phyloP scores from a whole-genome alignment of 30 jellyfish, hydroid and myxozoan genomes.

The Sanderia malayensis region DNA sequence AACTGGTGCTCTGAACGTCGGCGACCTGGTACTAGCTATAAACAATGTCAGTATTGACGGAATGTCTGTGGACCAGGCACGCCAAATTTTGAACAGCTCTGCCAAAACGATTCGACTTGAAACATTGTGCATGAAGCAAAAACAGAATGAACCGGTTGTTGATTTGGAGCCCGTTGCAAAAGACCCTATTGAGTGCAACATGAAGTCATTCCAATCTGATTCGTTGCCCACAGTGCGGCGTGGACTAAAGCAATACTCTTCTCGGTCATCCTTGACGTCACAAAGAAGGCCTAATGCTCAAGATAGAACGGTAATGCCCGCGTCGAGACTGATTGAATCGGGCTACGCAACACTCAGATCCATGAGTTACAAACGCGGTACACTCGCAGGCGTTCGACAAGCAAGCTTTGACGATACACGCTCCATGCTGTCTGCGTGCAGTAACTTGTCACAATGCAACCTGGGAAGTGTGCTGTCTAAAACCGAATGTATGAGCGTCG shows the following conservation, averaged over 20 bases:
- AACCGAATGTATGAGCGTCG: slow-evolving; percentile 53
- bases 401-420: slow-evolving; percentile 58
- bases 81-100: slow-evolving; percentile 49
- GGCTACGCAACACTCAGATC: slow-evolving; percentile 25
- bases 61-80: slow-evolving; percentile 68
- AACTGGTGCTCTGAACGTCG: slow-evolving; percentile 55
- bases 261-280: slow-evolving; percentile 36
- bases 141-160: not conserved
- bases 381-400: slow-evolving; percentile 10
- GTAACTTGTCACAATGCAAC: slow-evolving; percentile 60
- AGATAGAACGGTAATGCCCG: slow-evolving; percentile 21
- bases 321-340: slow-evolving; percentile 27
- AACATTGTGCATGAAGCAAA: slow-evolving; percentile 15
- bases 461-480: slow-evolving; percentile 53
- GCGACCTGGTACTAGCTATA: slow-evolving; percentile 68
- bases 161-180: not conserved
- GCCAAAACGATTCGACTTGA: slow-evolving; percentile 42
- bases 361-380: slow-evolving; percentile 47
- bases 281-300: slow-evolving; percentile 36
- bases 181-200: not conserved
- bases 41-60: slow-evolving; percentile 78
- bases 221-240: not conserved
- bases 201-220: not conserved
- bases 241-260: not conserved
- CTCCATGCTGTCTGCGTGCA: slow-evolving; percentile 48